These are phyloP conservation scores for Spodoptera exigua DNA, from an alignment of 2,888 invertebrate species.

Conservation along the genomic window DNA sequence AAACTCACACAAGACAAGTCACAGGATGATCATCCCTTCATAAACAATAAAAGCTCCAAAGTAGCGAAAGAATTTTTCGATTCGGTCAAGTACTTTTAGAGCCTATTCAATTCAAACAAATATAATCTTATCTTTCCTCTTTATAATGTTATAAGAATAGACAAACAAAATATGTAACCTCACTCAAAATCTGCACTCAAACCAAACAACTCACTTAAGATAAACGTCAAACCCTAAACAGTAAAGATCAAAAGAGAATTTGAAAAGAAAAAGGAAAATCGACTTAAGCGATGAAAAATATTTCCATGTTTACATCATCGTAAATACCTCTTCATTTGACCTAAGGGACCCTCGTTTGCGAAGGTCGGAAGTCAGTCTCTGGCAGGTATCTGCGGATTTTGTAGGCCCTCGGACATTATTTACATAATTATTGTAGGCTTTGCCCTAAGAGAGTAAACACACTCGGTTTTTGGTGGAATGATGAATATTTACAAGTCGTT, in stretches of 20 bases:
- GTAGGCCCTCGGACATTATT: conserved; percentile 47
- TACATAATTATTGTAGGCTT: conserved; percentile 54
- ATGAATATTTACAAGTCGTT: too few relatives aligned
- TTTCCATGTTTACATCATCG: conserved; percentile 34
- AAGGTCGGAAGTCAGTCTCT: conserved; percentile 51
- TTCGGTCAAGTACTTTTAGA: too few relatives aligned
- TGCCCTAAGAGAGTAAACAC: conserved; percentile 4
- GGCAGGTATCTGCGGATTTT: conserved; percentile 44
- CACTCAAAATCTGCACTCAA: too few relatives aligned
- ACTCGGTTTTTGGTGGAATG: background rate
- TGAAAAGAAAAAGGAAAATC: conserved; percentile 11
- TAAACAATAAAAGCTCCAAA: too few relatives aligned
- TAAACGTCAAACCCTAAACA: conserved; percentile 4
- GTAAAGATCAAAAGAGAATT: conserved; percentile 9
- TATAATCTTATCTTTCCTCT: too few relatives aligned
- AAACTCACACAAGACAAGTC: too few relatives aligned
- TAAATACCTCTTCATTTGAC: conserved; percentile 45
- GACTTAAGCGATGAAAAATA: conserved; percentile 32
- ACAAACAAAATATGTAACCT: too few relatives aligned
- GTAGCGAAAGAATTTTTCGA: too few relatives aligned
- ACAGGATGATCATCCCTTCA: too few relatives aligned
- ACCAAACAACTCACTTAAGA: background rate
- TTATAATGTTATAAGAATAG: too few relatives aligned
- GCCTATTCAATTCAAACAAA: too few relatives aligned
- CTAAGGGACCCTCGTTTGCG: conserved; percentile 41